phyloP scores from a whole-genome alignment of 1,140 invertebrate species.

The Neodiprion lecontei region DNA sequence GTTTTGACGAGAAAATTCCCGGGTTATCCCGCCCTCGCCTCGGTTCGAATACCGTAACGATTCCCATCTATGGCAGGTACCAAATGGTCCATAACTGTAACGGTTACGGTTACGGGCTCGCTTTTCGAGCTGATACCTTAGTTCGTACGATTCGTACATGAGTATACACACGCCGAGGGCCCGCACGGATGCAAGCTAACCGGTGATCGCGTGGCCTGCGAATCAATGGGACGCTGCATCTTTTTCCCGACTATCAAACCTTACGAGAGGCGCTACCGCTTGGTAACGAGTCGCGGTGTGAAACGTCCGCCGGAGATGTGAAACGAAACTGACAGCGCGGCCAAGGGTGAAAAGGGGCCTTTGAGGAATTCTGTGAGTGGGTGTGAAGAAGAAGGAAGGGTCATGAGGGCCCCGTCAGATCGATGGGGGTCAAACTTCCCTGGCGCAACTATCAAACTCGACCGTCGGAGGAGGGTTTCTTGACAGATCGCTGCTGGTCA shows the following conservation, averaged over 20 bases:
- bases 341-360: background rate
- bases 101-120: slow-evolving; percentile 41
- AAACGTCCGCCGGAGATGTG: background rate
- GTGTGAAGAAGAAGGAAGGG: background rate
- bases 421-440: background rate
- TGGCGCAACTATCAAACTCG: too few species aligned
- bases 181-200: background rate
- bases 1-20: background rate
- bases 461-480: too few species aligned
- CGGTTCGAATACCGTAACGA: background rate
- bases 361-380: background rate
- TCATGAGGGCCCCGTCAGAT: background rate
- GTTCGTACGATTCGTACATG: slow-evolving; percentile 17
- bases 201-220: slow-evolving; percentile 3
- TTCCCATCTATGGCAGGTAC: background rate
- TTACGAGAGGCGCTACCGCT: slow-evolving; percentile 2
- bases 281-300: too few species aligned
- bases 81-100: slow-evolving; percentile 39
- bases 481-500: too few species aligned
- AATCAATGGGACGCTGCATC: slow-evolving; percentile 6
- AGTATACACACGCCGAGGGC: background rate
- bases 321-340: background rate
- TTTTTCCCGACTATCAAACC: slow-evolving; percentile 11
- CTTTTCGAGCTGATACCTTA: slow-evolving; percentile 23
- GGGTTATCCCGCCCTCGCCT: background rate